These are phyloP conservation scores for Drosophila flavopinicola DNA, from an alignment of 2,888 invertebrate species.

Conservation along the genomic window DNA sequence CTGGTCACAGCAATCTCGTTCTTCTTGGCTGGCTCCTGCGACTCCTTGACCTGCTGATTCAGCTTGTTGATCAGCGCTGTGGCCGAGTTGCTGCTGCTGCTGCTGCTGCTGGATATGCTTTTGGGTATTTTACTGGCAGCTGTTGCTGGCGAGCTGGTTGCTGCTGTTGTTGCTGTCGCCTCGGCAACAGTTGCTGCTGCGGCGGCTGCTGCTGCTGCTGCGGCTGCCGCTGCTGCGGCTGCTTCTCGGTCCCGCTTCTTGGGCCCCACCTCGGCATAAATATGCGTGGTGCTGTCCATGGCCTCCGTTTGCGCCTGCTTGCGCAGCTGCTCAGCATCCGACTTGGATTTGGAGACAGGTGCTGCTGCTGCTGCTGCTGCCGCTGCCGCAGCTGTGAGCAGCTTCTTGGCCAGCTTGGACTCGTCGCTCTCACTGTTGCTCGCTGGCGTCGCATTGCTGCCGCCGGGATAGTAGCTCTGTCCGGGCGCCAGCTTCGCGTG, in stretches of 20 bases:
- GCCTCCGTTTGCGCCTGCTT: conserved; percentile 87
- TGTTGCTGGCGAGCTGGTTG: conserved; percentile 36
- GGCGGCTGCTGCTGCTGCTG: conserved; percentile 44
- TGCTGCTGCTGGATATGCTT: conserved; percentile 61
- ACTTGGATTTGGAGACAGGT: conserved; percentile 43
- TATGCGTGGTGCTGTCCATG: conserved; percentile 95
- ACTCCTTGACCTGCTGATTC: conserved; percentile 64
- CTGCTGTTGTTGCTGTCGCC: conserved; percentile 22
- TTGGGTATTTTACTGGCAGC: conserved; percentile 78
- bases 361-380: conserved; percentile 49
- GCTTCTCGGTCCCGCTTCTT: conserved; percentile 76
- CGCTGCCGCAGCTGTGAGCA: conserved; percentile 66
- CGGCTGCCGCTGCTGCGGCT: conserved; percentile 60
- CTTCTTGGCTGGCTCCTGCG: conserved; percentile 53
- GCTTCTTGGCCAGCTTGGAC: conserved; percentile 83
- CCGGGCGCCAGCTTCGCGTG: conserved; percentile 79
- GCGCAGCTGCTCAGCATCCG: conserved; percentile 55
- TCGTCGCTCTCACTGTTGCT: conserved; percentile 85
- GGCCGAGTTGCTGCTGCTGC: conserved; percentile 57
- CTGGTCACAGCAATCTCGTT: conserved; percentile 80
- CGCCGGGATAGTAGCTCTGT: conserved; percentile 46
- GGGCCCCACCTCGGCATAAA: conserved; percentile 83
- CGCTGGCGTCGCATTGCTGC: conserved; percentile 16
- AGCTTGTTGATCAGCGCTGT: conserved; percentile 74
- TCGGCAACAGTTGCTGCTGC: conserved; percentile 17